Evolutionary conservation across 37 sponge, comb jelly and placozoan species (phyloP), one percentile per base, ranked within the genome.

Genomic region (Beroe ovata): DNA sequence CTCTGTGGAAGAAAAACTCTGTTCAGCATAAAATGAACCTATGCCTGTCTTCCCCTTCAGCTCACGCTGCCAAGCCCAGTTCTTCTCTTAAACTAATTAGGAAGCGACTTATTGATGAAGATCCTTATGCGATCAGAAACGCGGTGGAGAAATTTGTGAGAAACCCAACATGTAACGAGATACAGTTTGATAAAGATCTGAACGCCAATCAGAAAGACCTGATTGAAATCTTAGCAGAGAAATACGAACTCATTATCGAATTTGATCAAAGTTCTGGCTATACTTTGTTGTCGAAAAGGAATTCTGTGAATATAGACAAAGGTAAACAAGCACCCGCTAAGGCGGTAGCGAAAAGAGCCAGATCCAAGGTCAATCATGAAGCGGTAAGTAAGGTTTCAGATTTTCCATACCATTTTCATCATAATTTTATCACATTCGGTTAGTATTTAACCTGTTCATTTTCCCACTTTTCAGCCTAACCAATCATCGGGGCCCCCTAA

Each of bases 191-290:
- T 1, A 30, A 66, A 34, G 36, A 16, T 16, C 36, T 66, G 35
- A 30, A 26, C 1, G 6, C 30, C 18, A 29, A 25, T 16, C 69
- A 66, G 30, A 66, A 66, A 18, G 69, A 66, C 1, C 69, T 66
- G 36, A 66, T 66, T 32, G 69, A 66, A 33, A 14, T 66, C 33
- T 18, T 66, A 1, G 33, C 69, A 4, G 69, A 66, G 36, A 66
- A 66, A 30, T 37, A 66, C 16, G 34, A 66, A 18, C 16, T 66
- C 36, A 32, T 29, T 4, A 18, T 29, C 2, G 35, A 66, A 4
- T 11, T 66, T 66, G 69, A 66, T 16, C 36, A 47, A 11, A 11
- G 11, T 6, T 47, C 54, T 16, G 54, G 54, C 11, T 47, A 47
- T 11, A 47, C 54, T 11, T 47, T 47, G 54, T 47, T 47, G 54